A percentile compares a stretch with the other conserved stretches of the same genome.
phyloP scores from a whole-genome alignment of 2,888 invertebrate species.

The Polydrusus pterygomalis region DNA sequence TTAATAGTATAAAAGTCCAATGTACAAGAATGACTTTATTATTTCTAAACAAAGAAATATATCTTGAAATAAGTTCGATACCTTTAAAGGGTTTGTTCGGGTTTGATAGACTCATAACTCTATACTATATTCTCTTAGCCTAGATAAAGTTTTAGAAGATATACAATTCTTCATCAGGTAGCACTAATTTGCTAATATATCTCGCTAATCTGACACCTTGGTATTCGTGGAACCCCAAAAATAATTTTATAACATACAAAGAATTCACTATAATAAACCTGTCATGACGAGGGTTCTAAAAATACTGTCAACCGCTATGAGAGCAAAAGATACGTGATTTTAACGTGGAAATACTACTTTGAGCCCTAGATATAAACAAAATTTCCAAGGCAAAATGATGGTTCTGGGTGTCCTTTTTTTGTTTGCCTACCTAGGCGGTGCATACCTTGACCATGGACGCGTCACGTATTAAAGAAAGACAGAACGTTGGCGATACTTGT shows the following conservation, averaged over 20 bases:
- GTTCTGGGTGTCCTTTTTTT: conserved; percentile 17
- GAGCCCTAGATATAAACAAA: conserved; percentile 24
- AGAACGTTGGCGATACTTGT: conserved; percentile 2
- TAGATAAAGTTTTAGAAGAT: background rate
- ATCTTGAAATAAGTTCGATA: too few relatives aligned
- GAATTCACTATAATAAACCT: conserved; percentile 15
- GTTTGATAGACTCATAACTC: too few relatives aligned
- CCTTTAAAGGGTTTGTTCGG: too few relatives aligned
- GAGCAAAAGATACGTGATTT: conserved; percentile 31
- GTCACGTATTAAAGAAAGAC: conserved; percentile 17
- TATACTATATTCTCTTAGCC: too few relatives aligned
- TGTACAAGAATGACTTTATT: too few relatives aligned
- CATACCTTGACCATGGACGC: conserved; percentile 26
- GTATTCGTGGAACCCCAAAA: background rate
- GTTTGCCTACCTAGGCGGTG: conserved; percentile 34
- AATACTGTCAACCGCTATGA: conserved; percentile 12
- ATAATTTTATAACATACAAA: background rate
- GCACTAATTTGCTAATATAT: conserved; percentile 21
- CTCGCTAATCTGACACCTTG: conserved; percentile 20
- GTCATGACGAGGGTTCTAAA: conserved; percentile 4
- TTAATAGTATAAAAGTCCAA: too few relatives aligned
- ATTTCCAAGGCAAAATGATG: conserved; percentile 27
- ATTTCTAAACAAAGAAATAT: too few relatives aligned
- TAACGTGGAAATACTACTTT: conserved; percentile 23
- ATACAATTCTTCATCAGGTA: conserved; percentile 3